phyloP scores from a whole-genome alignment of 2,888 invertebrate genomes.

The Sesamia inferens region DNA sequence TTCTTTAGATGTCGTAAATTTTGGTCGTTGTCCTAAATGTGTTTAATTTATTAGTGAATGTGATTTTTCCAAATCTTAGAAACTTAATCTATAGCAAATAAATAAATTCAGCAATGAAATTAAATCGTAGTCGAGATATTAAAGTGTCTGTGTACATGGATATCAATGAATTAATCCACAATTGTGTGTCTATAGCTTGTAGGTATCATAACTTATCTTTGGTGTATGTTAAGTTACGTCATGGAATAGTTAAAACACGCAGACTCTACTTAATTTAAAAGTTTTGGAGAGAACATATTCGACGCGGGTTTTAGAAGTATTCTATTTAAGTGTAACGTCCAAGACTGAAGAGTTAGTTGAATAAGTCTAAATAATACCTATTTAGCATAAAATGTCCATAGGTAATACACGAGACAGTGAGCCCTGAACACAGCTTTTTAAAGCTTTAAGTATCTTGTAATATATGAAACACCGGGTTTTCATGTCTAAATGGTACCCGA shows the following conservation, averaged over 20 bases:
- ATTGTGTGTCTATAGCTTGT: slow-evolving; percentile 47
- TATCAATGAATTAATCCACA: slow-evolving; percentile 27
- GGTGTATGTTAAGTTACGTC: slow-evolving; percentile 72
- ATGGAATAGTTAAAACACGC: slow-evolving; percentile 66
- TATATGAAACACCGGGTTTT: slow-evolving; percentile 62
- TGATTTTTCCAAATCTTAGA: slow-evolving; percentile 83
- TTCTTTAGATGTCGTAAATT: slow-evolving; percentile 85
- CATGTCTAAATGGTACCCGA: slow-evolving; percentile 36
- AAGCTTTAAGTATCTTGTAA: slow-evolving; percentile 63
- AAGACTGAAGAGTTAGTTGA: slow-evolving; percentile 90
- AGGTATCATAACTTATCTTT: slow-evolving; percentile 46
- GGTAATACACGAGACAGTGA: slow-evolving; percentile 80
- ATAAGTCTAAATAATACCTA: slow-evolving; percentile 88
- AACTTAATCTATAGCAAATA: slow-evolving; percentile 64
- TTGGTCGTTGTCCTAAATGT: slow-evolving; percentile 81
- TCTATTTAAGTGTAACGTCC: slow-evolving; percentile 90
- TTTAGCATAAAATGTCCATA: slow-evolving; percentile 89
- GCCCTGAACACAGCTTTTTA: slow-evolving; percentile 68
- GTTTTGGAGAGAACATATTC: slow-evolving; percentile 80
- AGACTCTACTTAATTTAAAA: slow-evolving; percentile 72
- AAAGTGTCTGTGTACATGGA: slow-evolving; percentile 32
- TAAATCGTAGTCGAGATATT: slow-evolving; percentile 56
- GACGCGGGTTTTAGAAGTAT: slow-evolving; percentile 89
- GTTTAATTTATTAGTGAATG: slow-evolving; percentile 80
- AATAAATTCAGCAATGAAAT: slow-evolving; percentile 52